These are phyloP conservation scores for Tetanocera ferruginea DNA, from an alignment of 2,888 invertebrate genomes.

Conservation along the genomic window DNA sequence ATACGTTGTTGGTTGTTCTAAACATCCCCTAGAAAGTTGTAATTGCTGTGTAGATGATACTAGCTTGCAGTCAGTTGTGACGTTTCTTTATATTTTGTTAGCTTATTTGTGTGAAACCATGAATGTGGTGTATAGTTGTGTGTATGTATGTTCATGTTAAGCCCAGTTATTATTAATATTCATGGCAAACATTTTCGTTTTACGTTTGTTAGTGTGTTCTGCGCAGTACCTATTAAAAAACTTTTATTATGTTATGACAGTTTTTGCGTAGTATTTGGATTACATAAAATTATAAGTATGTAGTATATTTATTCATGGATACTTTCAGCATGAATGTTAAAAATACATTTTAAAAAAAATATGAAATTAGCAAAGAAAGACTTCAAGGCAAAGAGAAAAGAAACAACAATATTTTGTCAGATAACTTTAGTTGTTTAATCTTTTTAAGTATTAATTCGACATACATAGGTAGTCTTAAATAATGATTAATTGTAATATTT, in stretches of 20 bases:
- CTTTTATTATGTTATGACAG: neutral
- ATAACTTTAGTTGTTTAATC: no score
- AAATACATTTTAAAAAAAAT: neutral
- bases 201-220: neutral
- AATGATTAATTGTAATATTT: no score
- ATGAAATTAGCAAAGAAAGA: neutral
- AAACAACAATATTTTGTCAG: neutral
- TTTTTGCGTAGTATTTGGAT: conserved; percentile 30
- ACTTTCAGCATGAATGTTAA: no score
- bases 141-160: neutral
- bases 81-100: neutral
- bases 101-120: neutral
- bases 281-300: conserved; percentile 28
- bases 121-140: neutral
- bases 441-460: no score
- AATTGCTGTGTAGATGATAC: neutral
- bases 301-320: neutral
- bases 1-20: neutral
- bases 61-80: conserved; percentile 1
- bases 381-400: neutral
- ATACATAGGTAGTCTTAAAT: no score
- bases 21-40: conserved; percentile 7
- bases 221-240: conserved; percentile 34
- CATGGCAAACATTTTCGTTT: conserved; percentile 5
- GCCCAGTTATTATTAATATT: conserved; percentile 11